Evolutionary conservation across 2,797 vertebrate genomes (phyloP).

Genomic region (Falco rusticolus): DNA sequence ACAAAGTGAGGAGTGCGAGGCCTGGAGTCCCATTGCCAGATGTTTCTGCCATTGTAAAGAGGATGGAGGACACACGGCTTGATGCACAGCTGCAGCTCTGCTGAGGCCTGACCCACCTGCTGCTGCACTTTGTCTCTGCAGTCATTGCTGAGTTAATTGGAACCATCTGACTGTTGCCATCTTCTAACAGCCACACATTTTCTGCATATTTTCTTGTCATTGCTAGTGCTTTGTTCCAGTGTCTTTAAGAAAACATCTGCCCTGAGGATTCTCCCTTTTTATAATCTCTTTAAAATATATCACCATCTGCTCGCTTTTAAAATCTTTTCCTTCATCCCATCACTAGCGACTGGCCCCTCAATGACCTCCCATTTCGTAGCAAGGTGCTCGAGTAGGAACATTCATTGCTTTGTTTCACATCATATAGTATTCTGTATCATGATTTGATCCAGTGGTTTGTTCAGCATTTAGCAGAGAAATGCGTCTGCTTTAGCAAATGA

Average conservation of each 20-base stretch:
- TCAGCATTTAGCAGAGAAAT: background rate
- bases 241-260: conserved; percentile 50
- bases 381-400: background rate
- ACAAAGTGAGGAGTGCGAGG: background rate
- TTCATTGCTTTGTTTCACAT: background rate
- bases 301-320: background rate
- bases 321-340: background rate
- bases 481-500: background rate
- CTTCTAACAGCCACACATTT: conserved; percentile 13
- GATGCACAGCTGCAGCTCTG: background rate
- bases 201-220: conserved; percentile 38
- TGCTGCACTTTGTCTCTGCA: background rate
- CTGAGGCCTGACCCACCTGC: background rate
- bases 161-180: conserved; percentile 43
- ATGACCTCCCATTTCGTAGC: conserved; percentile 10
- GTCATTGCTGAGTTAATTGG: background rate
- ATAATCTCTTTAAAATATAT: conserved; percentile 27
- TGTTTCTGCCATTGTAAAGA: background rate
- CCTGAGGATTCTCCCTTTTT: conserved; percentile 2
- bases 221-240: background rate
- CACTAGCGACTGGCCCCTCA: background rate
- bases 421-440: background rate
- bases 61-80: background rate
- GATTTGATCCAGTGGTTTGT: background rate
- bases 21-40: background rate